phyloP scores from a whole-genome alignment of 2,113 vertebrate species.

The Daubentonia madagascariensis region DNA sequence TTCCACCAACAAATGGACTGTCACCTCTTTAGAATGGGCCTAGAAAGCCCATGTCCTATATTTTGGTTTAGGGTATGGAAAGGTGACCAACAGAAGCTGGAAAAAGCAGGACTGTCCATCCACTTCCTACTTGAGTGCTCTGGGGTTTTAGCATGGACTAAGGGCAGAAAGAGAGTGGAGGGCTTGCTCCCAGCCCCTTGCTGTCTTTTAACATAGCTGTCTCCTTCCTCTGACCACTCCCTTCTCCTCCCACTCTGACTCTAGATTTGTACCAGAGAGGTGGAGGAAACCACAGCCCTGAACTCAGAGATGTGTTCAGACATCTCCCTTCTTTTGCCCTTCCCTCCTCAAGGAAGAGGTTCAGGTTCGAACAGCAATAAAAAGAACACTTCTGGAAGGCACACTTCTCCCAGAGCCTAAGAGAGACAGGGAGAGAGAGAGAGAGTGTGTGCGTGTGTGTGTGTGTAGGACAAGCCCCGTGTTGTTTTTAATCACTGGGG shows the following conservation, averaged over 20 bases:
- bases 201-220: not conserved
- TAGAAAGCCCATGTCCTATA: no score
- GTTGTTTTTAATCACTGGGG: not conserved
- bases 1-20: not conserved
- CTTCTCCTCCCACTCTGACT: not conserved
- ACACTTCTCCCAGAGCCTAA: not conserved
- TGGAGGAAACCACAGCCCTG: not conserved
- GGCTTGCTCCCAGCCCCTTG: not conserved
- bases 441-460: not conserved
- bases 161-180: not conserved
- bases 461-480: not conserved
- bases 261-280: not conserved
- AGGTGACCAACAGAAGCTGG: not conserved
- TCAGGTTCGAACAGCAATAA: not conserved
- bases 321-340: not conserved
- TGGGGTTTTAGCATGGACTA: not conserved
- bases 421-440: not conserved
- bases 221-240: not conserved
- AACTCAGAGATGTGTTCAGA: not conserved
- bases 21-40: not conserved
- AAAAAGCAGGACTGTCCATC: not conserved
- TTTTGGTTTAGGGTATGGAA: not conserved
- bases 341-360: not conserved
- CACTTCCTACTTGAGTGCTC: fast-evolving
- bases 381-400: not conserved